Evolutionary conservation across 2,113 vertebrate species (phyloP), one percentile per base, ranked within the genome.

Genomic region (Indri indri): DNA sequence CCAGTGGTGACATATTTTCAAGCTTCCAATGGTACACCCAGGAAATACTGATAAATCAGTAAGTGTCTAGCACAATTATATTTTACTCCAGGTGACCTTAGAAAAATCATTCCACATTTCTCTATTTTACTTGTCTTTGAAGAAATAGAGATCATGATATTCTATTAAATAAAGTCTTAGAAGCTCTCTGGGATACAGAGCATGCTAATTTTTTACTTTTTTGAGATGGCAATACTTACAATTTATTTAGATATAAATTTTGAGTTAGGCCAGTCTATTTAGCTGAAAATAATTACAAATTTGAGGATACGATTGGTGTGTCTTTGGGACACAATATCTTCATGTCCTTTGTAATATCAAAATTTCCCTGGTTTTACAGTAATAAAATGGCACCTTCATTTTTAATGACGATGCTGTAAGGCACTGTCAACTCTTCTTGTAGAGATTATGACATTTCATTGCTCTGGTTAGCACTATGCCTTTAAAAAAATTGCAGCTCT

Each of bases 71-170:
- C 8, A 47, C 10, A 34, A n/a, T 81, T 73, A 81, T 68, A 27
- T 90, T 96, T 96, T 94, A 95, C 17, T 94, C 50, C 81, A 1
- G 79, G 65, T 88, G 59, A 18, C 13, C 25, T 47, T 96, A 70
- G 27, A 42, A 92, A 96, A 96, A 92, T 87, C 10, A 93, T 68
- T 97, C 37, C 40, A 52, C 3, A 42, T 90, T 95, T 77, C 22
- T 95, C 7, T 68, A 94, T 96, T 71, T 71, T 59, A 54, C 17
- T 96, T 88, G 27, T 92, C 80, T 95, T 93, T 91, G 90, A 87
- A 94, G 88, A 96, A 96, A 54, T 10, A 83, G 57, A 93, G 40
- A 59, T 88, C 65, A 84, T 84, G 23, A 85, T 71, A 68, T 54
- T 88, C 70, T 91, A 65, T 82, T 94, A 91, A 61, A 79, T 34